Conservation (phyloP, 1,140 invertebrate genomes). For the Vanessa atalanta region DNA sequence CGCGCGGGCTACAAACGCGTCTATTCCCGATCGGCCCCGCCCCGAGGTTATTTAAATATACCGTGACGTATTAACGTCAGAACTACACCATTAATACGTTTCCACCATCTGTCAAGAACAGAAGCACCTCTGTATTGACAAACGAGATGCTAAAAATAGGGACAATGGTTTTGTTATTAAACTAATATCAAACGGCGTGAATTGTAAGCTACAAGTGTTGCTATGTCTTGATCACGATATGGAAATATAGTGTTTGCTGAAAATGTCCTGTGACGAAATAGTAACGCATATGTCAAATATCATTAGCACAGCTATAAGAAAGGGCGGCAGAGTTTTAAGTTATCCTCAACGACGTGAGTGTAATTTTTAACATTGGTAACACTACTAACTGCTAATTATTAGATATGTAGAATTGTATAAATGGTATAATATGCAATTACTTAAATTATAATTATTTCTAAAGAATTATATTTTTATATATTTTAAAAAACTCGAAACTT, state of each 20-base stretch:
- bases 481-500: too few relatives aligned
- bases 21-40: conserved; percentile 55
- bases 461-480: not conserved
- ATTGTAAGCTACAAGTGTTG: conserved; percentile 33
- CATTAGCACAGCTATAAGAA: conserved; percentile 46
- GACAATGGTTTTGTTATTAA: conserved; percentile 39
- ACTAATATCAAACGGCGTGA: conserved; percentile 28
- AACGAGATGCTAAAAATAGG: conserved; percentile 46
- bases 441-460: not conserved
- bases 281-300: conserved; percentile 40
- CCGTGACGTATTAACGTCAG: conserved; percentile 58
- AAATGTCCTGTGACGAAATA: conserved; percentile 50
- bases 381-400: conserved; percentile 11
- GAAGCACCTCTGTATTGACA: conserved; percentile 53
- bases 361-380: conserved; percentile 18
- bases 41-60: conserved; percentile 70
- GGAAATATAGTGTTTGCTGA: conserved; percentile 14
- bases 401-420: not conserved
- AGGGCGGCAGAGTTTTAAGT: conserved; percentile 41
- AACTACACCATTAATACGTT: conserved; percentile 51
- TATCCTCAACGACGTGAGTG: conserved; percentile 49
- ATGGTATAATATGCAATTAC: not conserved
- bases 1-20: conserved; percentile 57
- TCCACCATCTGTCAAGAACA: conserved; percentile 61
- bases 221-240: conserved; percentile 29